These are phyloP conservation scores for Adoxophyes honmai DNA, from an alignment of 1,140 invertebrate genomes.

Conservation along the genomic window DNA sequence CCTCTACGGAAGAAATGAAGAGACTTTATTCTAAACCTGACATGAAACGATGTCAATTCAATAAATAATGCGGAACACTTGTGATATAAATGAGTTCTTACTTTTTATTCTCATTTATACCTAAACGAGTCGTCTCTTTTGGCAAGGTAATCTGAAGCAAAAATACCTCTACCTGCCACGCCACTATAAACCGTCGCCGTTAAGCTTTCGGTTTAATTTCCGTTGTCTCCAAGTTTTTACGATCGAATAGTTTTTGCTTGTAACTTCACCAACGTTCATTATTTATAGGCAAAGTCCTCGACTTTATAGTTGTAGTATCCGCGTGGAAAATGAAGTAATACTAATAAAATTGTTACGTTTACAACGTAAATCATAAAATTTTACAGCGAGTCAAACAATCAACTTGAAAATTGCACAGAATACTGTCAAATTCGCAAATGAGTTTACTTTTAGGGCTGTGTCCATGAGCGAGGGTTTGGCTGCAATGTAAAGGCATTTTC, in stretches of 20 bases:
- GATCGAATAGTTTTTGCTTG: slow-evolving; percentile 13
- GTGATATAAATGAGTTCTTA: neutral
- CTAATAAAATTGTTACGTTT: slow-evolving; percentile 14
- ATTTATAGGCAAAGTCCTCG: slow-evolving; percentile 13
- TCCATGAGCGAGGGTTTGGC: too few species aligned
- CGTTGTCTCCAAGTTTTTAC: neutral
- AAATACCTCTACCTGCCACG: neutral
- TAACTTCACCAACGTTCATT: slow-evolving; percentile 10
- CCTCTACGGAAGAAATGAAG: too few species aligned
- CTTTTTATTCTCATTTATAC: neutral
- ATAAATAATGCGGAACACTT: too few species aligned
- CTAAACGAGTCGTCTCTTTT: neutral
- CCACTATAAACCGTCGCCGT: neutral
- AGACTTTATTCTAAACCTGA: too few species aligned
- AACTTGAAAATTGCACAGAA: slow-evolving; percentile 2
- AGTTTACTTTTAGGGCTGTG: too few species aligned
- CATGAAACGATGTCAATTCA: too few species aligned
- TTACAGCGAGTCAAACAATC: slow-evolving; percentile 17
- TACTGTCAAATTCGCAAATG: neutral
- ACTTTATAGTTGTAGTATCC: slow-evolving; percentile 12
- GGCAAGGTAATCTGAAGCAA: neutral
- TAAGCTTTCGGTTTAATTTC: neutral
- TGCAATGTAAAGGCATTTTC: too few species aligned
- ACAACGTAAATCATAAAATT: slow-evolving; percentile 4
- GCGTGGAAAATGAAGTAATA: slow-evolving; percentile 12